These are phyloP conservation scores for Drosophila rubida DNA, from an alignment of 2,888 invertebrate species.

Conservation along the genomic window DNA sequence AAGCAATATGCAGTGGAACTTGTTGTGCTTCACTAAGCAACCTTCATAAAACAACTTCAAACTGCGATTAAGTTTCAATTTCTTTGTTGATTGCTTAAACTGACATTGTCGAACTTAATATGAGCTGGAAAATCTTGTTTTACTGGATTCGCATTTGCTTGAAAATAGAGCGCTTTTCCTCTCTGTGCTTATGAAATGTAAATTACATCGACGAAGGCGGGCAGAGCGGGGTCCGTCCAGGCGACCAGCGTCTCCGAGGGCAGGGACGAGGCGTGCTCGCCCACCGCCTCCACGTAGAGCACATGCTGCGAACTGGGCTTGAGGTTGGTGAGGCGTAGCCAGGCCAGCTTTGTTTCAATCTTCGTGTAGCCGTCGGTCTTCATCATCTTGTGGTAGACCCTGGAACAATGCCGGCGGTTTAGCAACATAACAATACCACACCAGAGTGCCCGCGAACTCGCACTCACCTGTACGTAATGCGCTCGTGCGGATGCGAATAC, in stretches of 20 bases:
- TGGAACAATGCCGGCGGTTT: constrained; percentile 72
- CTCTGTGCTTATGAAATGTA: background rate
- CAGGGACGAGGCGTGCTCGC: constrained; percentile 89
- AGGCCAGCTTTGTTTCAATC: constrained; percentile 89
- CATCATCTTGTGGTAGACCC: constrained; percentile 90
- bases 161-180: background rate
- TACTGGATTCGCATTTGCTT: no score
- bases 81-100: no score
- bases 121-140: no score
- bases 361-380: constrained; percentile 87
- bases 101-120: no score
- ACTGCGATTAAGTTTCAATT: no score
- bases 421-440: background rate
- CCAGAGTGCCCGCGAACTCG: background rate
- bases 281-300: constrained; percentile 90
- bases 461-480: constrained; percentile 89
- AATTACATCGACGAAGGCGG: constrained; percentile 92
- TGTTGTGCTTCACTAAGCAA: no score
- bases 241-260: constrained; percentile 93
- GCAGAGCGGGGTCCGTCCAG: constrained; percentile 95
- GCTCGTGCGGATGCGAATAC: constrained; percentile 92
- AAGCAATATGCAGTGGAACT: no score
- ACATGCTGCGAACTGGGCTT: constrained; percentile 93
- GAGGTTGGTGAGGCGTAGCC: constrained; percentile 89
- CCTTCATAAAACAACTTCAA: no score